Conservation (phyloP, 2,113 vertebrate genomes). For the Vidua chalybeata region DNA sequence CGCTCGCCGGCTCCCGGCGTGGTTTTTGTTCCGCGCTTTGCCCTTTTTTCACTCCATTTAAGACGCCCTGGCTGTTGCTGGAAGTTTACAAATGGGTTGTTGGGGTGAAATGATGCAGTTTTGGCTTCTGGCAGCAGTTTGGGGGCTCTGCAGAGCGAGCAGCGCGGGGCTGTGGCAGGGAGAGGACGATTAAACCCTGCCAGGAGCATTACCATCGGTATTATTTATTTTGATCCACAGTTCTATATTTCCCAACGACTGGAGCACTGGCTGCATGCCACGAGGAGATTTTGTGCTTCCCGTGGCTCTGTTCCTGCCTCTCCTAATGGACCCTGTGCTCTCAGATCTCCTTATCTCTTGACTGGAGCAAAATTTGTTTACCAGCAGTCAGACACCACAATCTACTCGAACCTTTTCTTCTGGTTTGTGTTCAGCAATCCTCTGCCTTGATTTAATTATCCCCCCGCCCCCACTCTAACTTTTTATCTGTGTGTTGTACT, state of each 20-base stretch:
- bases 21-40: not conserved
- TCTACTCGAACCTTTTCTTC: not conserved
- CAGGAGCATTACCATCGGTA: rapidly evolving
- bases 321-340: not conserved
- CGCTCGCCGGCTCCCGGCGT: not conserved
- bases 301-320: not conserved
- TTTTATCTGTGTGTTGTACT: not conserved
- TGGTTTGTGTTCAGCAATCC: not conserved
- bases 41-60: rapidly evolving
- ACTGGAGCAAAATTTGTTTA: conserved; percentile 28
- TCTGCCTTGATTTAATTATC: not conserved
- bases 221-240: rapidly evolving
- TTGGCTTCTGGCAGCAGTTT: not conserved
- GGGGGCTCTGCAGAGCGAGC: not conserved
- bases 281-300: not conserved
- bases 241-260: not conserved
- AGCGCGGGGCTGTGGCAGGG: not conserved
- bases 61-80: not conserved
- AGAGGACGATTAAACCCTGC: not conserved
- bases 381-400: not conserved
- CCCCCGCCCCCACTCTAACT: not conserved
- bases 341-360: not conserved
- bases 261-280: not conserved
- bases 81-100: conserved; percentile 44
- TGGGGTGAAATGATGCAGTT: not conserved